A percentile compares a stretch with the other conserved stretches of the same genome.
These are phyloP conservation scores for Onychostoma macrolepis DNA, from an alignment of 2,113 vertebrate species.

Conservation along the genomic window DNA sequence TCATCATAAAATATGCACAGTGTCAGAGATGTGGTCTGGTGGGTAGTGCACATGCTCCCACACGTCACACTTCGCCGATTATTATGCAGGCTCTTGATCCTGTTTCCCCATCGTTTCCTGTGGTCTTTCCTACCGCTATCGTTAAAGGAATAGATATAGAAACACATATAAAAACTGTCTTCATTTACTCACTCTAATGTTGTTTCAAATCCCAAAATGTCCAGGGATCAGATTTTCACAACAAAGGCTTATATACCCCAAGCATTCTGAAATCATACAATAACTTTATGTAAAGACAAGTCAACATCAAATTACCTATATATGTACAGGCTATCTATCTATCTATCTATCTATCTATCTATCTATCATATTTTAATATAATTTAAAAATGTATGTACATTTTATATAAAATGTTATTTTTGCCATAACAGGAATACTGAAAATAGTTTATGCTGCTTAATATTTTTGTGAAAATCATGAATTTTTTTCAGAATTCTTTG, in stretches of 20 bases:
- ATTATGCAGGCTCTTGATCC: neutral
- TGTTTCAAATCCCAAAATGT: neutral
- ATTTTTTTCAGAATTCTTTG: too few relatives aligned
- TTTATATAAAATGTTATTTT: too few relatives aligned
- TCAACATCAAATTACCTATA: too few relatives aligned
- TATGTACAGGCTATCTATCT: too few relatives aligned
- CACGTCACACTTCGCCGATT: neutral
- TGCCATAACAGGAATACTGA: too few relatives aligned
- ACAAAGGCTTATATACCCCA: neutral
- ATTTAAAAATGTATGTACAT: too few relatives aligned
- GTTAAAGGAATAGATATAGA: neutral
- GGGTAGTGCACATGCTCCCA: neutral
- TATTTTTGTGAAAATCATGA: too few relatives aligned
- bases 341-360: too few relatives aligned
- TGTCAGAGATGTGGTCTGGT: neutral
- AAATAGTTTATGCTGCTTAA: too few relatives aligned
- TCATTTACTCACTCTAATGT: neutral
- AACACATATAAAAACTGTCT: neutral
- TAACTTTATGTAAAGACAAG: neutral
- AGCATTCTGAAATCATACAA: neutral
- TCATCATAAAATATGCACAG: constrained; percentile 18
- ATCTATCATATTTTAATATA: too few relatives aligned
- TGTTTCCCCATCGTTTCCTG: neutral
- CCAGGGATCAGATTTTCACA: neutral
- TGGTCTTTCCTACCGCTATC: neutral